phyloP scores from a whole-genome alignment of 2,113 vertebrate species.

The Romanogobio albipinnatus region DNA sequence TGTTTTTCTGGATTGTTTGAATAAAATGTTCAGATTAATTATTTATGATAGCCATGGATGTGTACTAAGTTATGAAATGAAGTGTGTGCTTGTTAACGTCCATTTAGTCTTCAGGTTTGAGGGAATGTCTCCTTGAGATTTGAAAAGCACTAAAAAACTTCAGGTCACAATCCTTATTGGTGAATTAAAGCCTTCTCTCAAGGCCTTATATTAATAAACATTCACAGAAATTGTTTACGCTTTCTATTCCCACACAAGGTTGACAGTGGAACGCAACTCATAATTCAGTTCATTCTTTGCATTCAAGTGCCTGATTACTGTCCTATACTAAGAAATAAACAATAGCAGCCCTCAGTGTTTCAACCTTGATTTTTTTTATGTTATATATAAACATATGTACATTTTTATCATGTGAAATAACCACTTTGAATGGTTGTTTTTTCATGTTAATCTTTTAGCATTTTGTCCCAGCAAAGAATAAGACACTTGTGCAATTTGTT shows the following conservation, averaged over 20 bases:
- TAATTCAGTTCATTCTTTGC: conserved; percentile 21
- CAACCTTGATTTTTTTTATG: conserved; percentile 20
- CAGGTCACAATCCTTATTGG: not conserved
- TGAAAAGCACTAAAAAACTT: conserved; percentile 23
- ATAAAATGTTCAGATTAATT: not conserved
- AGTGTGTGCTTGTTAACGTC: not conserved
- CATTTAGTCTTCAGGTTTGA: not conserved
- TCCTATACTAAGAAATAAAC: not conserved
- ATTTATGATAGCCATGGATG: not conserved
- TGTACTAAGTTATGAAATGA: not conserved
- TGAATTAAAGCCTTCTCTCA: not conserved
- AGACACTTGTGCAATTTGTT: not conserved
- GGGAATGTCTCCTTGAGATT: conserved; percentile 25
- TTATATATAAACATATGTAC: too few relatives aligned
- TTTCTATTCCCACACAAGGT: not conserved
- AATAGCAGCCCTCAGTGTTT: not conserved
- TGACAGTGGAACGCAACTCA: not conserved
- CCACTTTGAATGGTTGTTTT: not conserved
- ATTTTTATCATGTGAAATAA: not conserved
- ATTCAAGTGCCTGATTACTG: conserved; percentile 7
- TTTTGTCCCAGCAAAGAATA: not conserved
- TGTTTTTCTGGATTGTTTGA: not conserved
- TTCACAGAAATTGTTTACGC: not conserved
- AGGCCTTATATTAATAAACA: conserved; percentile 7
- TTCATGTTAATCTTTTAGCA: not conserved